Conservation (phyloP, 2,888 invertebrate species). For the Xylocampa areola region DNA sequence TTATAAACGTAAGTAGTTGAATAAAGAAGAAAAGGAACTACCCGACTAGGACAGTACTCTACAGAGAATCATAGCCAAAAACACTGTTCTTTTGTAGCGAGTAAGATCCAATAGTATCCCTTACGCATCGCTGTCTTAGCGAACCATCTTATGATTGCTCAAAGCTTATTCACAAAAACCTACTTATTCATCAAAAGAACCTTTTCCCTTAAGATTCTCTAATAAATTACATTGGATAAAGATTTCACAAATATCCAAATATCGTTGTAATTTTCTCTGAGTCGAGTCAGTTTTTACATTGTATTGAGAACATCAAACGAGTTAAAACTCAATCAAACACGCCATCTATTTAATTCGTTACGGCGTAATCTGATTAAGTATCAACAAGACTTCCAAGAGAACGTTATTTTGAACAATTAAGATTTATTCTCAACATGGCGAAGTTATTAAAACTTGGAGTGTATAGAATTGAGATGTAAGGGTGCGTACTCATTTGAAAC, state of each 20-base stretch:
- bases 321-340: slow-evolving; percentile 36
- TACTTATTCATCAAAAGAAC: background rate
- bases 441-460: slow-evolving; percentile 63
- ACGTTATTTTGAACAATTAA: slow-evolving; percentile 46
- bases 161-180: background rate
- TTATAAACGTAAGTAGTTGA: too few species aligned
- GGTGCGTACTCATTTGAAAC: background rate
- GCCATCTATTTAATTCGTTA: slow-evolving; percentile 38
- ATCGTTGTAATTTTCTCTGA: slow-evolving; percentile 29
- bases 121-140: too few species aligned
- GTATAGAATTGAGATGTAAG: slow-evolving; percentile 21
- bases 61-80: too few species aligned
- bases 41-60: too few species aligned
- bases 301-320: slow-evolving; percentile 29
- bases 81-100: too few species aligned
- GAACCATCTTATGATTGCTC: background rate
- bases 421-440: slow-evolving; percentile 42
- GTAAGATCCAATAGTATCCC: too few species aligned
- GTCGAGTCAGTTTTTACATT: slow-evolving; percentile 32
- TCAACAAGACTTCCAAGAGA: slow-evolving; percentile 37
- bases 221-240: slow-evolving; percentile 8
- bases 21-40: too few species aligned
- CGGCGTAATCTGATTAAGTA: slow-evolving; percentile 45
- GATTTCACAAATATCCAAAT: slow-evolving; percentile 19
- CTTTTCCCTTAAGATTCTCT: background rate